These are phyloP conservation scores for Ictalurus punctatus DNA, from an alignment of 2,113 vertebrate species.

Conservation along the genomic window DNA sequence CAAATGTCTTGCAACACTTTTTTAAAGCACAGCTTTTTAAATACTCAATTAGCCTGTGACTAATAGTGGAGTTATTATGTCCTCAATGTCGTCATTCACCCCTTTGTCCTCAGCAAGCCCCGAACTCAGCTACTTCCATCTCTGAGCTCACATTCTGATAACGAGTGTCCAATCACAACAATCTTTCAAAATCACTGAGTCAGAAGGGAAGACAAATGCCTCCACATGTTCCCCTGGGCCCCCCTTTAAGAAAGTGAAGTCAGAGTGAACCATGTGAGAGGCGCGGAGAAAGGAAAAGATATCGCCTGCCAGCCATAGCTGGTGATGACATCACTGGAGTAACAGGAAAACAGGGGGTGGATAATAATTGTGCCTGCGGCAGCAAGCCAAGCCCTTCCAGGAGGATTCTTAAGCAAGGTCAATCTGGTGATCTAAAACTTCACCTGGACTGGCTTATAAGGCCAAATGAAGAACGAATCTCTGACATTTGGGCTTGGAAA, in stretches of 20 bases:
- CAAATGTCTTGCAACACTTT: background rate
- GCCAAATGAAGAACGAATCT: background rate
- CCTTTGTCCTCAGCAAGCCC: background rate
- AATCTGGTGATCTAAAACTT: slow-evolving; percentile 5
- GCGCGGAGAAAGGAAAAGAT: slow-evolving; percentile 30
- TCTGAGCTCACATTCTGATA: slow-evolving; percentile 48
- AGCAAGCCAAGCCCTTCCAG: slow-evolving; percentile 42
- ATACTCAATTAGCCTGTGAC: background rate
- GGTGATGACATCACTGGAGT: slow-evolving; percentile 69
- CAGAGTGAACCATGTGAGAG: slow-evolving; percentile 42
- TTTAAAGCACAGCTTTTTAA: background rate
- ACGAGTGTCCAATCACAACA: slow-evolving; percentile 2
- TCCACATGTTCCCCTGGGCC: slow-evolving; percentile 11
- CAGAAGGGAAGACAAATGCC: slow-evolving; percentile 32
- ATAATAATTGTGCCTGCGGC: slow-evolving; percentile 63
- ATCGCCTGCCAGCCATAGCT: slow-evolving; percentile 46
- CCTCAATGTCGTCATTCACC: background rate
- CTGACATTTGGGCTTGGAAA: background rate
- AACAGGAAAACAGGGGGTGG: slow-evolving; percentile 63
- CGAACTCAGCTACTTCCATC: background rate
- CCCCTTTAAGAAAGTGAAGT: slow-evolving; percentile 44
- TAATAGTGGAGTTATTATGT: background rate
- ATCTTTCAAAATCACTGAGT: slow-evolving; percentile 42
- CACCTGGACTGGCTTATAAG: slow-evolving; percentile 22
- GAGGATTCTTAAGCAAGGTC: slow-evolving; percentile 35